Evolutionary conservation across 2,888 invertebrate species (phyloP).

Genomic region (Omphaloscelis lunosa): DNA sequence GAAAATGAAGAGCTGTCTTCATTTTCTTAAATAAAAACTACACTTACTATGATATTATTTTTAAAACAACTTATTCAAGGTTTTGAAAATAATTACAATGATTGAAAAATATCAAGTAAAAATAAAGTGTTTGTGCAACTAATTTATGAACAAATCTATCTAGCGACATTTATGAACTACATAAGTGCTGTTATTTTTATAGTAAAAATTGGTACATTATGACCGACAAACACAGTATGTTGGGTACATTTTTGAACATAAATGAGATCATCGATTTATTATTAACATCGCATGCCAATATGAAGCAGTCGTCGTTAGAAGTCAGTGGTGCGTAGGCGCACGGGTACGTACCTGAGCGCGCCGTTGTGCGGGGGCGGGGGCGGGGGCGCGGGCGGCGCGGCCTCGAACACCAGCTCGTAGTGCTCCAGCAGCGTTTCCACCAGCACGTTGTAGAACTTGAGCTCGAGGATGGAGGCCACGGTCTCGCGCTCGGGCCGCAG

Average conservation of each 20-base stretch:
- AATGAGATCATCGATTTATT: background rate
- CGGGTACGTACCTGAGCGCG: slow-evolving; percentile 71
- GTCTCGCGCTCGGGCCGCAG: slow-evolving; percentile 98
- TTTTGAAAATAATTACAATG: too few relatives aligned
- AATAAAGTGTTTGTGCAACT: background rate
- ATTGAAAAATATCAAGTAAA: background rate
- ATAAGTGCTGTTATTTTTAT: background rate
- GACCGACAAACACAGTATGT: background rate
- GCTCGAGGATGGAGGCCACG: slow-evolving; percentile 99
- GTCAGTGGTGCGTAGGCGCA: slow-evolving; percentile 35
- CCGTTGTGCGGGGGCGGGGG: slow-evolving; percentile 67
- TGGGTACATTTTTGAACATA: background rate
- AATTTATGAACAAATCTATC: background rate
- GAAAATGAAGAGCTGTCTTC: too few relatives aligned
- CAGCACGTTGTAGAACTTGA: slow-evolving; percentile 99
- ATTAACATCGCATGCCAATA: background rate
- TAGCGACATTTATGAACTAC: background rate
- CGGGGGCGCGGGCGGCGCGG: slow-evolving; percentile 25
- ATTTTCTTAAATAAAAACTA: too few relatives aligned
- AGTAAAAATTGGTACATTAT: background rate
- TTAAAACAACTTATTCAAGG: background rate
- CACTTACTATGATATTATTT: background rate
- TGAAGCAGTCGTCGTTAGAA: slow-evolving; percentile 13
- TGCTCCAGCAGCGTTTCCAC: slow-evolving; percentile 98
- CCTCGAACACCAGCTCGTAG: slow-evolving; percentile 87